phyloP scores from a whole-genome alignment of 2,888 invertebrate genomes.

The Lochmaea crataegi region DNA sequence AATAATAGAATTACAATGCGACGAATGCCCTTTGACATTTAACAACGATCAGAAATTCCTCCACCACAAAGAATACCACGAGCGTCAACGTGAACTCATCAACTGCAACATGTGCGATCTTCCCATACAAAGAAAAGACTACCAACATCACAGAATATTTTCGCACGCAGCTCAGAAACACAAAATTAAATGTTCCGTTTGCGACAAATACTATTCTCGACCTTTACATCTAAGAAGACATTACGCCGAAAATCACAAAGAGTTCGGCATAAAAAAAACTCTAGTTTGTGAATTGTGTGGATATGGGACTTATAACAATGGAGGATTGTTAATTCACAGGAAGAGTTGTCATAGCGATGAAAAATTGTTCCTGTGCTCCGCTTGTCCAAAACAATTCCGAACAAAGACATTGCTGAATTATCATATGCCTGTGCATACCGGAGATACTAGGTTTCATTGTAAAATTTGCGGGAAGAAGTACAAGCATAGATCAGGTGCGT shows the following conservation, averaged over 20 bases:
- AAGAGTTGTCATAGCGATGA: slow-evolving; percentile 70
- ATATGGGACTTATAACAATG: slow-evolving; percentile 53
- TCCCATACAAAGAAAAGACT: slow-evolving; percentile 46
- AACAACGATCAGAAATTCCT: not conserved
- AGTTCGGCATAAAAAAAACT: slow-evolving; percentile 64
- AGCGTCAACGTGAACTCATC: not conserved
- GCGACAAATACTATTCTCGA: slow-evolving; percentile 61
- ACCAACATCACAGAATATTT: slow-evolving; percentile 47
- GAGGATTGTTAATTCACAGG: slow-evolving; percentile 64
- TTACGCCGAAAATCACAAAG: slow-evolving; percentile 5
- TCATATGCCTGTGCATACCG: slow-evolving; percentile 53
- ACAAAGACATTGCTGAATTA: slow-evolving; percentile 60
- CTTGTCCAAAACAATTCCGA: slow-evolving; percentile 70
- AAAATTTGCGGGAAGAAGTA: slow-evolving; percentile 47
- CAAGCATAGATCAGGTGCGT: slow-evolving; percentile 16
- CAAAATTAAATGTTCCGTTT: slow-evolving; percentile 65
- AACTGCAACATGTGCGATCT: slow-evolving; percentile 66
- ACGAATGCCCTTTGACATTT: slow-evolving; percentile 39
- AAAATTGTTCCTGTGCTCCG: slow-evolving; percentile 69
- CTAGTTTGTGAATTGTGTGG: slow-evolving; percentile 59
- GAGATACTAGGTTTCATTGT: slow-evolving; percentile 60
- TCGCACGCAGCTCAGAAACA: slow-evolving; percentile 63
- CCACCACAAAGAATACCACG: not conserved
- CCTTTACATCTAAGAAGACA: not conserved
- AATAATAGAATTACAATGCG: slow-evolving; percentile 54